Evolutionary conservation across 1,140 invertebrate species (phyloP), one percentile per base, ranked within the genome.

Genomic region (Pogonomyrmex californicus): DNA sequence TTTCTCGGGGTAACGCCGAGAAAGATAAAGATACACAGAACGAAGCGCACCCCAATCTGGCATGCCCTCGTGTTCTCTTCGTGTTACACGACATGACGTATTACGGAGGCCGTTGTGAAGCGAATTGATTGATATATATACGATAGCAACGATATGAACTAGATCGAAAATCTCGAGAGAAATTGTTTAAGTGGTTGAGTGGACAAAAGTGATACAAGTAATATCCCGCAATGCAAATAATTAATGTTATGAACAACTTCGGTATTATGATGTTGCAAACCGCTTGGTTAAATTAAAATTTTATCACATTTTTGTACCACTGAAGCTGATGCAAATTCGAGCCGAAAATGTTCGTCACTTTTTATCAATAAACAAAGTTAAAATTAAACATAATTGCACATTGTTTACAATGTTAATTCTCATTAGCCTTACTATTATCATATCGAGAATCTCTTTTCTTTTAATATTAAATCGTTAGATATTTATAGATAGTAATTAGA

Each of bases 11-110:
- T 41, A 66, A 23, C 56, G 65, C 41, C 10, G 36, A 38, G 44
- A 58, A 30, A 87, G 79, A 89, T 86, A 89, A 89, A 88, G 87
- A 91, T 77, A 66, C 76, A 47, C 76, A 47, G 14, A 60, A 36
- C 51, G 54, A 66, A 83, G 71, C 81, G 60, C 66, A 36, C 51
- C 62, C 41, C 68, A 36, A 68, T 76, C 58, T 68, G 75, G 70
- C 23, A 41, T 47, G 68, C 58, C 77, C 76, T 58, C 63, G 58
- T 49, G 60, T 75, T 70, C 68, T 49, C 36, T 30, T 85, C 82
- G 56, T 77, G 44, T 41, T 44, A 33, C n/a, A 62, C 33, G 62
- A 63, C 56, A 54, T 62, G 76, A 76, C 66, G 41, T 60, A 66
- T 86, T 44, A 44, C 83, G 23, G 49, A 58, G 44, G 68, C 70